phyloP scores from a whole-genome alignment of 2,888 invertebrate species.

The Homarus gammarus region DNA sequence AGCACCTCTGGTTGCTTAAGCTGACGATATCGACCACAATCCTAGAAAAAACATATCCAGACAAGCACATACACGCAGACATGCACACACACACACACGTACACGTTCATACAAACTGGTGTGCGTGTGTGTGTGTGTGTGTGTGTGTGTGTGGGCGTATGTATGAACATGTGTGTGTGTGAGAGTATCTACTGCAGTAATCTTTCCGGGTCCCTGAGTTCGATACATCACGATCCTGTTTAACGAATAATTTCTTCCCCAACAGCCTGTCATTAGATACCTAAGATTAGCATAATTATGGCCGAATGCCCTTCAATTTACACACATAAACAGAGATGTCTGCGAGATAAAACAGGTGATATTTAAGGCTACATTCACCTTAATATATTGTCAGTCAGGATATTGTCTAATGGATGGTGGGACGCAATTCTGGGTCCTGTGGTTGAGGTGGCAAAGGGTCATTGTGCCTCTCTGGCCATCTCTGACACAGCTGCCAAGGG shows the following conservation, averaged over 20 bases:
- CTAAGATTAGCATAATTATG: conserved; percentile 59
- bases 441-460: not conserved
- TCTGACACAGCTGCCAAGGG: not conserved
- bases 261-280: conserved; percentile 55
- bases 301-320: conserved; percentile 56
- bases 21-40: too few species aligned
- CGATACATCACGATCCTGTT: conserved; percentile 42
- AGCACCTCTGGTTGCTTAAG: too few species aligned
- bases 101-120: not conserved
- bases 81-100: not conserved
- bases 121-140: not conserved
- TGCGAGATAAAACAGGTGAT: conserved; percentile 54
- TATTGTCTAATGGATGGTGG: conserved; percentile 23
- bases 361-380: conserved; percentile 31
- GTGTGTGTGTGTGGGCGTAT: not conserved
- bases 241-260: conserved; percentile 45
- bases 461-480: not conserved
- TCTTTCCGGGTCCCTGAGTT: not conserved
- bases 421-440: not conserved
- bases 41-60: not conserved
- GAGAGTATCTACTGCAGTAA: conserved; percentile 15
- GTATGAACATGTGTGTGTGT: not conserved
- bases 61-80: conserved; percentile 3
- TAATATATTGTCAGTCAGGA: conserved; percentile 43
- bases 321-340: conserved; percentile 55